Conservation (phyloP, 2,113 vertebrate species). For the Hyaena hyaena region DNA sequence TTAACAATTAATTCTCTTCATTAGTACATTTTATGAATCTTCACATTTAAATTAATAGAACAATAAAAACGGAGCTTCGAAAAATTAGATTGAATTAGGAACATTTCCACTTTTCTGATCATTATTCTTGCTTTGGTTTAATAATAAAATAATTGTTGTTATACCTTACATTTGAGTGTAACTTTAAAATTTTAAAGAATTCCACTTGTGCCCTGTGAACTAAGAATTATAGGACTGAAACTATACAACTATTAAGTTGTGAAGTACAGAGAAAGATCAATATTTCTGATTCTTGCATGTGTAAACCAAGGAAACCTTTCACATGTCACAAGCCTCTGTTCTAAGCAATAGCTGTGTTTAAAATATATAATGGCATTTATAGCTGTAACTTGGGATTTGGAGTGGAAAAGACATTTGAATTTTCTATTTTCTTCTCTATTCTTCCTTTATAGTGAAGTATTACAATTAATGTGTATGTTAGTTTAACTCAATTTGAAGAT, state of each 20-base stretch:
- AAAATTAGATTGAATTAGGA: not conserved
- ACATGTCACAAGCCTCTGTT: not conserved
- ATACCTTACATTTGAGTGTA: not conserved
- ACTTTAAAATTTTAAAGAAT: not conserved
- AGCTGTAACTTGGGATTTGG: not conserved
- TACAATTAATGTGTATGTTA: not conserved
- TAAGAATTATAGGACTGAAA: not conserved
- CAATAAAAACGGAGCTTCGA: not conserved
- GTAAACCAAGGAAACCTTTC: not conserved
- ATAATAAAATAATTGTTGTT: not conserved
- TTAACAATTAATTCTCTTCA: not conserved
- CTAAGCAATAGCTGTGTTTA: not conserved
- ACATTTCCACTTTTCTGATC: not conserved
- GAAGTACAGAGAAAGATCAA: not conserved
- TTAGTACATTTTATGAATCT: conserved; percentile 2
- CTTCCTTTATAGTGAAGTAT: not conserved
- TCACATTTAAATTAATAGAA: not conserved
- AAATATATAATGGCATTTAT: not conserved
- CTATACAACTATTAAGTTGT: not conserved
- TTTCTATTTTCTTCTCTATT: not conserved
- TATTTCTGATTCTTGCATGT: not conserved
- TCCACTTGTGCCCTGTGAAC: not conserved
- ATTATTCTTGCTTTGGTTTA: not conserved
- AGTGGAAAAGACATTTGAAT: not conserved
- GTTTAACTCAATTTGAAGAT: conserved; percentile 9